Evolutionary conservation across 2,113 vertebrate genomes (phyloP).

Genomic region (Silurus meridionalis): DNA sequence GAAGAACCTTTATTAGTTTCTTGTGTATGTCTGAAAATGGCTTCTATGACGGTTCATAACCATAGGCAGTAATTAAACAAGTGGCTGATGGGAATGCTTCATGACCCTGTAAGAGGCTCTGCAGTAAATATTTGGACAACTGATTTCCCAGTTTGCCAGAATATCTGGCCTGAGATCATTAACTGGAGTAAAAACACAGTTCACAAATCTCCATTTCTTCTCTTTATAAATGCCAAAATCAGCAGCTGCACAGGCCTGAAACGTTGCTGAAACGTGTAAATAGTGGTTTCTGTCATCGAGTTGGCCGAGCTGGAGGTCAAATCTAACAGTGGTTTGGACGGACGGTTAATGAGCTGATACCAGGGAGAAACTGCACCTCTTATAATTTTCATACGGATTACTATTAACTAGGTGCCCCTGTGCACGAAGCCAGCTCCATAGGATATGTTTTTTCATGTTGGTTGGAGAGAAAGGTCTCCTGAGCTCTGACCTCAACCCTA

Average conservation of each 20-base stretch:
- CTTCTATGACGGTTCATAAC: background rate
- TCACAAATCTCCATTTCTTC: background rate
- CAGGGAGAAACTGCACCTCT: no score
- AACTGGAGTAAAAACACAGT: constrained; percentile 6
- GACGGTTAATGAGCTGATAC: no score
- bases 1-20: background rate
- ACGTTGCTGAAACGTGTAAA: constrained; percentile 15
- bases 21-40: background rate
- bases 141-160: constrained; percentile 10
- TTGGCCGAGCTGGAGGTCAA: constrained; percentile 22
- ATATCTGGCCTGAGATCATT: background rate
- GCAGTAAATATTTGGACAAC: background rate
- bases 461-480: no score
- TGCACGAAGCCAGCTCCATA: no score
- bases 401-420: no score
- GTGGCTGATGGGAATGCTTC: background rate
- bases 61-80: background rate
- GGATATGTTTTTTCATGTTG: no score
- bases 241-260: constrained; percentile 12
- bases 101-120: background rate
- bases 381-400: no score
- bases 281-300: constrained; percentile 13
- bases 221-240: background rate
- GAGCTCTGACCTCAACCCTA: no score
- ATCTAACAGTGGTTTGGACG: constrained; percentile 30